A percentile compares a stretch with the other conserved stretches of the same genome.
phyloP scores from a whole-genome alignment of 37 sponge, comb jelly and placozoan species.

The Dysidea cf. avara region DNA sequence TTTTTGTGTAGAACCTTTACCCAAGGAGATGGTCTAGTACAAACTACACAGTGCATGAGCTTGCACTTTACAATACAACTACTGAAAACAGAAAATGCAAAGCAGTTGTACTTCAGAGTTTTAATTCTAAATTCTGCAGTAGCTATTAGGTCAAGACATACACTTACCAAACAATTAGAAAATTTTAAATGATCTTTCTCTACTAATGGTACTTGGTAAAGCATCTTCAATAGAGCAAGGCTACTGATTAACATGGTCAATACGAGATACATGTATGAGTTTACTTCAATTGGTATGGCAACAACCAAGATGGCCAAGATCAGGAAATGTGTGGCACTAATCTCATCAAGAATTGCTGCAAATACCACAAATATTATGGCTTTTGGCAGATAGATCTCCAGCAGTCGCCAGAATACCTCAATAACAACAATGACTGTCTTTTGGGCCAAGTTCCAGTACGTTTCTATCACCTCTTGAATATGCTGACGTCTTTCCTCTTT shows the following conservation, averaged over 20 bases:
- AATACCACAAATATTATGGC: constrained; percentile 39
- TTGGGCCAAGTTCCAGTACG: too few species aligned
- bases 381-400: constrained; percentile 71
- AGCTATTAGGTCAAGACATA: too few species aligned
- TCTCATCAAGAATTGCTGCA: constrained; percentile 28
- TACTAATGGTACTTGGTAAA: constrained; percentile 55
- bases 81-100: too few species aligned
- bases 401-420: constrained; percentile 56
- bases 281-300: constrained; percentile 38
- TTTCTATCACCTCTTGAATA: too few species aligned
- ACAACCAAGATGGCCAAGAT: constrained; percentile 39
- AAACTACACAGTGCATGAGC: too few species aligned
- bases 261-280: constrained; percentile 47
- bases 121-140: too few species aligned
- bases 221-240: constrained; percentile 31
- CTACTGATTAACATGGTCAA: constrained; percentile 54
- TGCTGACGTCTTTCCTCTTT: too few species aligned
- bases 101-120: too few species aligned
- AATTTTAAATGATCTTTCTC: not conserved
- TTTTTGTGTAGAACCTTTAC: too few species aligned
- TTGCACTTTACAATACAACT: too few species aligned
- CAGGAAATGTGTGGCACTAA: constrained; percentile 46
- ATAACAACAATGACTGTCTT: too few species aligned
- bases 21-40: too few species aligned
- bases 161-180: not conserved